Evolutionary conservation across 2,113 vertebrate genomes (phyloP).

Genomic region (Psilopsiagon aymara): DNA sequence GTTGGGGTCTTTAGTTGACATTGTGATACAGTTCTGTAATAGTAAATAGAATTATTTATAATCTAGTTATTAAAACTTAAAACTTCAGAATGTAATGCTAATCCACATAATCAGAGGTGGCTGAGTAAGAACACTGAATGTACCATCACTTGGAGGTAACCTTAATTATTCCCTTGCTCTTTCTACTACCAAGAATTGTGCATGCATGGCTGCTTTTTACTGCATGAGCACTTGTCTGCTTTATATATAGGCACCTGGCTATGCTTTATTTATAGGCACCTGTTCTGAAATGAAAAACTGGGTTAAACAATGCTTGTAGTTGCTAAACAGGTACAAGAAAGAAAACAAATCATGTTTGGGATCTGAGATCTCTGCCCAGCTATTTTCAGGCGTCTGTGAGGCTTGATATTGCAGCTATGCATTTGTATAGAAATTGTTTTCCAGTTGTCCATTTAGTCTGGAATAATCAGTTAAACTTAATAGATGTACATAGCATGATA

Average conservation of each 20-base stretch:
- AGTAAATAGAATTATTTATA: background rate
- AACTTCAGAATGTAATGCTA: background rate
- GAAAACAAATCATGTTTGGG: background rate
- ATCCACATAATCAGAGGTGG: background rate
- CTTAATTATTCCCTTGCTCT: background rate
- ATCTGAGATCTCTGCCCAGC: background rate
- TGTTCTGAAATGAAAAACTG: background rate
- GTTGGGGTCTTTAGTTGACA: background rate
- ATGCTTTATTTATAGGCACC: background rate
- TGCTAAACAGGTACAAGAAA: background rate
- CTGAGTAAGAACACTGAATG: background rate
- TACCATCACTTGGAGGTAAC: background rate
- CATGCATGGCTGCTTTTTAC: background rate
- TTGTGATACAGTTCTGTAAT: background rate
- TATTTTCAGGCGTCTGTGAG: background rate
- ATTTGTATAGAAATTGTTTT: background rate
- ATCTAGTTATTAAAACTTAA: background rate
- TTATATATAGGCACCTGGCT: background rate
- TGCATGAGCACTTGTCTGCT: background rate
- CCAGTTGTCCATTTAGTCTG: background rate
- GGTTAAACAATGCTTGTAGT: background rate
- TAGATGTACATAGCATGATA: accelerated
- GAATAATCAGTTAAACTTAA: background rate
- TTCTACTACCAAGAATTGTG: accelerated
- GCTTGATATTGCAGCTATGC: background rate